phyloP scores from a whole-genome alignment of 2,113 vertebrate species.

The Otis tarda region DNA sequence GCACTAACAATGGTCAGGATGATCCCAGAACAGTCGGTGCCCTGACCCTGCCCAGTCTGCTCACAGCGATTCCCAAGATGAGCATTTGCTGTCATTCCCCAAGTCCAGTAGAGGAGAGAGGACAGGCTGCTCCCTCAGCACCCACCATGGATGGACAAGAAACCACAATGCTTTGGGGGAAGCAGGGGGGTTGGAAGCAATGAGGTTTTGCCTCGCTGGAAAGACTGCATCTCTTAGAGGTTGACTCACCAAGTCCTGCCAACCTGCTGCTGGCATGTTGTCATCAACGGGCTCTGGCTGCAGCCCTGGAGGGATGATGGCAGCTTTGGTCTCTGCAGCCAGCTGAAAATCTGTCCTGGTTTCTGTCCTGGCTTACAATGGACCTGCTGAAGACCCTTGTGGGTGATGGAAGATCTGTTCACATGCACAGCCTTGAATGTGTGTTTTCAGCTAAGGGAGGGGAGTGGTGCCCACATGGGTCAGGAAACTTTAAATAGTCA shows the following conservation, averaged over 20 bases:
- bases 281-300: neutral
- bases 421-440: neutral
- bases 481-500: constrained; percentile 34
- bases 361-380: neutral
- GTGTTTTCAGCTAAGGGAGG: neutral
- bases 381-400: neutral
- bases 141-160: neutral
- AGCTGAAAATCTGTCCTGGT: neutral
- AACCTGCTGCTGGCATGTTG: neutral
- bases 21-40: neutral
- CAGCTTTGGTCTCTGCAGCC: neutral
- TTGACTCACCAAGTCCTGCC: neutral
- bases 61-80: neutral
- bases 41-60: neutral
- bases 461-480: neutral
- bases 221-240: neutral
- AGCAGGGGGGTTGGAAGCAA: neutral
- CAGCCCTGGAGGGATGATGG: neutral
- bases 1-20: neutral
- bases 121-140: neutral
- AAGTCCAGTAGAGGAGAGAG: neutral
- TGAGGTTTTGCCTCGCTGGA: neutral
- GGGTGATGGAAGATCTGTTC: neutral
- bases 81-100: neutral
- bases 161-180: neutral